phyloP scores from a whole-genome alignment of 2,888 invertebrate species.

The Tryphoninae sp. region DNA sequence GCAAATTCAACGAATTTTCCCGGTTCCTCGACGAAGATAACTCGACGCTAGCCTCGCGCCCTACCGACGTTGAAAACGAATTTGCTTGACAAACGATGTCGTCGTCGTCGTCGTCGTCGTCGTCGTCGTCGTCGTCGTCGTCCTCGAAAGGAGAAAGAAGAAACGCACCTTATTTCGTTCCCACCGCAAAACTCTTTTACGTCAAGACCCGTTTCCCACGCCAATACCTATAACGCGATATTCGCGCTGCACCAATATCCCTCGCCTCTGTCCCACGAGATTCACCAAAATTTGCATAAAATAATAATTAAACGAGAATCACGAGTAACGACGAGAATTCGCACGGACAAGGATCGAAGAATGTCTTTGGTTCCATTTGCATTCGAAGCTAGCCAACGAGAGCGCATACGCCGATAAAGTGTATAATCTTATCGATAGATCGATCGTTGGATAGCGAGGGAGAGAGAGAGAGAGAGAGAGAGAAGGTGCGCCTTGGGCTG shows the following conservation, averaged over 20 bases:
- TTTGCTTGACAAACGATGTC: slow-evolving; percentile 12
- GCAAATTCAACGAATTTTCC: slow-evolving; percentile 45
- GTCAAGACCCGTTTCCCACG: too few species aligned
- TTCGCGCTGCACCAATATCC: background rate
- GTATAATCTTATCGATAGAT: slow-evolving; percentile 48
- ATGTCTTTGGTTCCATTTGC: slow-evolving; percentile 33
- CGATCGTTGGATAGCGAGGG: slow-evolving; percentile 15
- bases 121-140: slow-evolving; percentile 10
- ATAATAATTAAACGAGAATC: background rate
- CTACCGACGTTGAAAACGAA: slow-evolving; percentile 15
- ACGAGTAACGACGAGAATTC: background rate
- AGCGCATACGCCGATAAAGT: slow-evolving; percentile 6
- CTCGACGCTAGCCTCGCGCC: slow-evolving; percentile 32
- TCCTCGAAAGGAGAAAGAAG: background rate
- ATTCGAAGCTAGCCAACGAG: slow-evolving; percentile 8
- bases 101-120: background rate
- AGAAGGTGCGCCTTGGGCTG: background rate
- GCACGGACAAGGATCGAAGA: background rate
- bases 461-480: slow-evolving; percentile 1
- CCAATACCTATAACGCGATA: background rate
- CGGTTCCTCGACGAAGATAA: slow-evolving; percentile 16
- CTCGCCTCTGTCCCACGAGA: background rate
- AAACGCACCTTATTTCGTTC: too few species aligned
- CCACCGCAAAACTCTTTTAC: too few species aligned
- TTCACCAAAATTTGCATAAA: background rate